Base-by-base conservation (phyloP, 2,113 vertebrate genomes). In the Cichladusa arquata region DNA sequence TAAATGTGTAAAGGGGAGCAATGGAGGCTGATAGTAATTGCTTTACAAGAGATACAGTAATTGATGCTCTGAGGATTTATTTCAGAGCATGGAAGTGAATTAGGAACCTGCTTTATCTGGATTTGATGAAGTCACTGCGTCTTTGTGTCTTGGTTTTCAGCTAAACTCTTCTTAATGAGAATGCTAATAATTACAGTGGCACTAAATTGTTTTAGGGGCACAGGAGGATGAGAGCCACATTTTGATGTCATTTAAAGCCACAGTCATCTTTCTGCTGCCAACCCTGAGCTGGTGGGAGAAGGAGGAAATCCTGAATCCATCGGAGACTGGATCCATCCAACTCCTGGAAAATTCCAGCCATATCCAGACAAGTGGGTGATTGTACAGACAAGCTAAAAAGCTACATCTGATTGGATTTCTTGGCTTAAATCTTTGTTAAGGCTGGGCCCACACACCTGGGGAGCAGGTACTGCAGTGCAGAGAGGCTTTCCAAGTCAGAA, bases 51-150 rank as follows among this genome's bases (percentile, higher is more conserved):
- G 86, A 86, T 45, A 44, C 48, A 88, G 81, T 96, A 97, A 98
- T 94, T 97, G 97, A 97, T 82, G 94, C 93, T 97, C 95, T 86
- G 81, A 97, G 95, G 97, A 96, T 96, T 98, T 94, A 93, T 97
- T 98, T 97, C 92, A 78, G 92, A 96, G 96, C 91, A 85, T 15
- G 70, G 57, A 82, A 97, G 95, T 90, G 58, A 92, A 97, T 97
- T 96, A 93, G 92, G 90, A 96, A 45, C 69, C 81, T 87, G 60
- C 92, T 94, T 97, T 70, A 96, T 96, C 96, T 93, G 94, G 96
- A 92, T 96, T 93, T 77, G 95, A 95, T 96, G 97, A 95, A 97
- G 95, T 96, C 81, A 56, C 78, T 47, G 25, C 16, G 0, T 86
- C 96, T 95, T 48, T 79, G 81, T 33, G 95, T 62, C 90, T 97